Evolutionary conservation across 2,797 vertebrate species (phyloP).

Genomic region (Chanos chanos): DNA sequence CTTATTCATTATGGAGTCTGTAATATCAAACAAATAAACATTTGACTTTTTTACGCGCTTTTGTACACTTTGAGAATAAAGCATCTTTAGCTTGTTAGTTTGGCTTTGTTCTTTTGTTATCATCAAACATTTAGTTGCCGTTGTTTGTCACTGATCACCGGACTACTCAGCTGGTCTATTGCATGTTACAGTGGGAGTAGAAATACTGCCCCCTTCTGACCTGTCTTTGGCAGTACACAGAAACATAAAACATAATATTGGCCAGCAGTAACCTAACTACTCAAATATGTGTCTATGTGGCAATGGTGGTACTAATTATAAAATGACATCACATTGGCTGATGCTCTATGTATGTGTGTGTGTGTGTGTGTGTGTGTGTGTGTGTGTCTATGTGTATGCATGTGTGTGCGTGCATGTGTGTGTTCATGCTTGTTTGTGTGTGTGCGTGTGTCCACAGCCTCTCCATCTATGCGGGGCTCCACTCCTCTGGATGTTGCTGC

Average conservation of each 20-base stretch:
- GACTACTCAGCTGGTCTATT: not conserved
- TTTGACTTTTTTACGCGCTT: no score
- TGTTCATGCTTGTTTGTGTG: constrained; percentile 3
- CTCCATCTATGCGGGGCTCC: constrained; percentile 95
- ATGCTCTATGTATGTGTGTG: not conserved
- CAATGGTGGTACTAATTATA: no score
- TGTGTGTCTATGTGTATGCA: not conserved
- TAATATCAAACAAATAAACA: no score
- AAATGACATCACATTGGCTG: not conserved
- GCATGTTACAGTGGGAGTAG: constrained; percentile 10
- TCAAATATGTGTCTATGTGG: no score
- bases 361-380: not conserved
- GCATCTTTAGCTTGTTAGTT: no score
- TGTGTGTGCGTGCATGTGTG: not conserved
- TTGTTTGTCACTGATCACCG: no score
- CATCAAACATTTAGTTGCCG: no score
- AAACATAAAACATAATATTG: no score
- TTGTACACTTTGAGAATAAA: no score
- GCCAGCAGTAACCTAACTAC: no score
- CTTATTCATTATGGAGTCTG: no score
- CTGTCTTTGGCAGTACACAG: not conserved
- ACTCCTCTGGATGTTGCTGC: constrained; percentile 96
- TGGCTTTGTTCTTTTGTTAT: no score
- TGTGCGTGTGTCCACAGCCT: constrained; percentile 70
- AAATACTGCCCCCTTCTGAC: constrained; percentile 63